Percentiles rank a stretch among this genome's conserved stretches.
Conservation (phyloP, 2,888 invertebrate genomes). For the Lampropteryx suffumata region DNA sequence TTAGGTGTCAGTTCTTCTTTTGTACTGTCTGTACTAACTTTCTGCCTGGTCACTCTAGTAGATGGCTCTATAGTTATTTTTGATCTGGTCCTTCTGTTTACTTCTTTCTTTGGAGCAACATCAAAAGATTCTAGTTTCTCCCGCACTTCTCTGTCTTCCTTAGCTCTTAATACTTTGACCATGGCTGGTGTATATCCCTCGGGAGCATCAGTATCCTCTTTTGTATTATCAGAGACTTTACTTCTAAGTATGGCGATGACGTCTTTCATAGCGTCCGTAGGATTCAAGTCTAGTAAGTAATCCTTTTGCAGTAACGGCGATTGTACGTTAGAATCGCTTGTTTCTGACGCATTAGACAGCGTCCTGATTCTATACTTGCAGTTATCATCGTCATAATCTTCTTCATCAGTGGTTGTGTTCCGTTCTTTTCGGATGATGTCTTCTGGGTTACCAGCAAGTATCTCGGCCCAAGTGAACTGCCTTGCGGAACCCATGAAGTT, state of each 20-base stretch:
- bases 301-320: conserved; percentile 68
- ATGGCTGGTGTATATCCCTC: conserved; percentile 82
- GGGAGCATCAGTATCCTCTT: conserved; percentile 52
- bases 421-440: conserved; percentile 81
- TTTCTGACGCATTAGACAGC: conserved; percentile 66
- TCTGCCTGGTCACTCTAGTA: conserved; percentile 12
- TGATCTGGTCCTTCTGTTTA: conserved; percentile 55
- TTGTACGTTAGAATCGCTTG: conserved; percentile 57
- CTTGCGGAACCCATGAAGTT: conserved; percentile 79
- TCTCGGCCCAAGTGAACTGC: conserved; percentile 86
- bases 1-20: conserved; percentile 13
- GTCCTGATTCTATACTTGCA: conserved; percentile 75
- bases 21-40: conserved; percentile 9
- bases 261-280: conserved; percentile 88
- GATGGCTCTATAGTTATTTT: conserved; percentile 23
- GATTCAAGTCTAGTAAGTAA: conserved; percentile 79
- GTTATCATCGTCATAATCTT: conserved; percentile 61
- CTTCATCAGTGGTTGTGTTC: conserved; percentile 47
- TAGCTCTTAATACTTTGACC: conserved; percentile 75
- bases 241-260: conserved; percentile 85
- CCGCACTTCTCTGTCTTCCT: conserved; percentile 70
- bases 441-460: conserved; percentile 85
- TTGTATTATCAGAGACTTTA: conserved; percentile 61
- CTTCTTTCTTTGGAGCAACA: conserved; percentile 44
- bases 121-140: conserved; percentile 60